These are phyloP conservation scores for Mycteria americana DNA, from an alignment of 2,797 vertebrate species.

Conservation along the genomic window DNA sequence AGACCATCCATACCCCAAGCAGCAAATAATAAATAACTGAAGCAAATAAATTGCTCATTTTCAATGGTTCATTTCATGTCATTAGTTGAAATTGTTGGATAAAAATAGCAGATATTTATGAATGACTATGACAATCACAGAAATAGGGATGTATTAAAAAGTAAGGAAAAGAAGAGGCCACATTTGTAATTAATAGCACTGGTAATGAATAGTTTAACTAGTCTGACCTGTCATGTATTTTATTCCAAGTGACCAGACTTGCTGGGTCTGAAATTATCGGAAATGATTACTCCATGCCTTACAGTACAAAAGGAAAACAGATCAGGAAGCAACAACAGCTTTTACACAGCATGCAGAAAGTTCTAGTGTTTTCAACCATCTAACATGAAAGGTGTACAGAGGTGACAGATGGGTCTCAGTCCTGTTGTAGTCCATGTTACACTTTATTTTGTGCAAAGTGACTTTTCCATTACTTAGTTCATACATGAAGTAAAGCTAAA, in stretches of 20 bases:
- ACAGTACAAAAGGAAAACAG: background rate
- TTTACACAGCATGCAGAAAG: background rate
- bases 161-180: background rate
- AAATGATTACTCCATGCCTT: background rate
- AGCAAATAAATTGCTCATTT: constrained; percentile 20
- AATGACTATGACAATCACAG: background rate
- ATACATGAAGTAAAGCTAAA: background rate
- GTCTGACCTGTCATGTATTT: background rate
- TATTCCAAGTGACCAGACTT: background rate
- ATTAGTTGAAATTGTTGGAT: constrained; percentile 1
- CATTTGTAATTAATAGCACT: background rate
- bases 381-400: background rate
- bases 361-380: background rate
- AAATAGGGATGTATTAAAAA: background rate
- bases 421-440: rapidly evolving
- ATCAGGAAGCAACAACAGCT: background rate
- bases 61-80: background rate
- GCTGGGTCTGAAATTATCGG: background rate
- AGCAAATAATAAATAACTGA: background rate
- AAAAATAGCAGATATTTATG: background rate
- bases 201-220: background rate
- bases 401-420: background rate
- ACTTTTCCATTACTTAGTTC: background rate
- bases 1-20: background rate
- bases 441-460: background rate